A percentile compares a stretch with the other conserved stretches of the same genome.
Evolutionary conservation across 2,797 vertebrate species (phyloP).

Genomic region (Novumbra hubbsi): DNA sequence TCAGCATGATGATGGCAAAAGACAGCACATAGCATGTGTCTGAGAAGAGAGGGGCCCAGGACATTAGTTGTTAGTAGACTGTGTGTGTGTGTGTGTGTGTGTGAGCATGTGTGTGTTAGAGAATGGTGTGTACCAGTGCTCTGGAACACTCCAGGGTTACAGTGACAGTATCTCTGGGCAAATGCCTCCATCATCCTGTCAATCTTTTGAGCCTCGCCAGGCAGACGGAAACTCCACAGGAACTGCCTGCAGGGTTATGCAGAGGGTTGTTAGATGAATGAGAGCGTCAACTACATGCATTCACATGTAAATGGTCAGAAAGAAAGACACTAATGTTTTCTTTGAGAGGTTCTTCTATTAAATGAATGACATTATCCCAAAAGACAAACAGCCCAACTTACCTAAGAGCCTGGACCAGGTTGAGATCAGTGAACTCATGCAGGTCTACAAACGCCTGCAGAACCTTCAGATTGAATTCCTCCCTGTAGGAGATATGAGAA

Average conservation of each 20-base stretch:
- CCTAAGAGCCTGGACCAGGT: constrained; percentile 89
- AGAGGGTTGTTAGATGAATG: neutral
- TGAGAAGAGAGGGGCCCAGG: constrained; percentile 44
- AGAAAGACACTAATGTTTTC: neutral
- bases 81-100: neutral
- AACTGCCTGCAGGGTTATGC: constrained; percentile 78
- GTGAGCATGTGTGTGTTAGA: neutral
- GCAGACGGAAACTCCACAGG: constrained; percentile 93
- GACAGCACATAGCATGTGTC: constrained; percentile 96
- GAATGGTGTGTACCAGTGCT: constrained; percentile 76
- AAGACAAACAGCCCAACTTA: constrained; percentile 38
- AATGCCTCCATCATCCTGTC: constrained; percentile 98
- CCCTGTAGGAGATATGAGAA: constrained; percentile 63
- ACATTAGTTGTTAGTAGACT: neutral
- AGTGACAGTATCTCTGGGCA: constrained; percentile 92
- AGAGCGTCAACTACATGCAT: neutral
- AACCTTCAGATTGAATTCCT: constrained; percentile 91
- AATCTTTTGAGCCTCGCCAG: constrained; percentile 94
- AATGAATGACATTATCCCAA: neutral
- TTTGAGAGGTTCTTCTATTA: neutral
- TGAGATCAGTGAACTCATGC: constrained; percentile 91
- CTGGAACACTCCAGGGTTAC: constrained; percentile 93
- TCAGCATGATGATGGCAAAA: constrained; percentile 97
- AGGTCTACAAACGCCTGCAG: constrained; percentile 92
- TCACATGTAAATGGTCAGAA: neutral